Evolutionary conservation across 2,113 vertebrate species (phyloP).

Genomic region (Dasyornis broadbenti): DNA sequence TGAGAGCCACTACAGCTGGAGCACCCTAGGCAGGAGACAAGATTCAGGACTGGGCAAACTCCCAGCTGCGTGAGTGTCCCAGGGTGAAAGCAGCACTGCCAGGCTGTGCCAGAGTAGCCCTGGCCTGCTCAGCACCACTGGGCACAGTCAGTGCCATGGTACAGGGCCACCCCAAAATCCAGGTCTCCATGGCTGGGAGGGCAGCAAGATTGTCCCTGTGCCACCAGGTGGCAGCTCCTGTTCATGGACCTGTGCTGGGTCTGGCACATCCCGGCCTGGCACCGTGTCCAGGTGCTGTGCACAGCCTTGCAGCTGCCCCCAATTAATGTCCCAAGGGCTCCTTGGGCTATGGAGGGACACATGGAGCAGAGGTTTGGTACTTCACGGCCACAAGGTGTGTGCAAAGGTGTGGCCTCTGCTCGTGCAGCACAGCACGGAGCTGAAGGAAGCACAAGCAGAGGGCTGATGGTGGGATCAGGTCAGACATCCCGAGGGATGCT

Average conservation of each 20-base stretch:
- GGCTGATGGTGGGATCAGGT: fast-evolving
- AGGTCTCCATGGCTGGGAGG: background rate
- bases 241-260: background rate
- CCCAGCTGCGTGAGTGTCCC: background rate
- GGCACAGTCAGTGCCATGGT: background rate
- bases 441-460: background rate
- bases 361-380: background rate
- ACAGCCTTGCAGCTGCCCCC: background rate
- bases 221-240: slow-evolving; percentile 31
- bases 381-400: background rate
- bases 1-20: background rate
- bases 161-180: background rate
- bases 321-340: fast-evolving
- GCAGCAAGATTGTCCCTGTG: background rate
- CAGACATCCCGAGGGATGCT: background rate
- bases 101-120: fast-evolving
- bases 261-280: background rate
- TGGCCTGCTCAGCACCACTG: background rate
- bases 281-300: fast-evolving
- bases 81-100: background rate
- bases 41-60: background rate
- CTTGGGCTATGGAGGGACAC: fast-evolving
- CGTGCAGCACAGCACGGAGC: fast-evolving
- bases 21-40: background rate
- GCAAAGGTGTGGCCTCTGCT: background rate